phyloP scores from a whole-genome alignment of 2,888 invertebrate genomes.

The Drosophila setosimentum region DNA sequence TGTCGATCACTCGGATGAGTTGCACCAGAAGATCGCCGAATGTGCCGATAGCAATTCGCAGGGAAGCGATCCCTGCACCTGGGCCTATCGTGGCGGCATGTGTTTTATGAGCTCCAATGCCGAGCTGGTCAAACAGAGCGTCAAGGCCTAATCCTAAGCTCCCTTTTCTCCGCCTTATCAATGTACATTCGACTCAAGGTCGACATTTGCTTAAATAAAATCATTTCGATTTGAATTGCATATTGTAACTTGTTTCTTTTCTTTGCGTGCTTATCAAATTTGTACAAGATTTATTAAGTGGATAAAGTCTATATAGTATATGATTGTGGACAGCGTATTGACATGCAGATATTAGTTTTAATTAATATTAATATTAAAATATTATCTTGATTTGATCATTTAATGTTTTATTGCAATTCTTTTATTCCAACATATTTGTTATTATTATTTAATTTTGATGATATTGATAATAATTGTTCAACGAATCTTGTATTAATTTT shows the following conservation, averaged over 20 bases:
- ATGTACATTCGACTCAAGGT: constrained; percentile 13
- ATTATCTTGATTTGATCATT: neutral
- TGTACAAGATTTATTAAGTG: neutral
- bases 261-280: neutral
- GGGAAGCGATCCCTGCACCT: constrained; percentile 78
- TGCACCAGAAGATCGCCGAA: constrained; percentile 77
- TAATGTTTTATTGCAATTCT: neutral
- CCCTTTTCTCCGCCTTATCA: neutral
- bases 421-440: neutral
- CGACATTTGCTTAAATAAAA: constrained; percentile 11
- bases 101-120: constrained; percentile 82
- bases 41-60: constrained; percentile 82
- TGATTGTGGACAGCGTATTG: neutral
- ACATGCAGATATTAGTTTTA: neutral
- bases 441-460: neutral
- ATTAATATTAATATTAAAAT: too few species aligned
- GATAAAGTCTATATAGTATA: neutral
- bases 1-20: constrained; percentile 78
- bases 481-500: neutral
- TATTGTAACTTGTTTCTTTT: neutral
- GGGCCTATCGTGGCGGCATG: constrained; percentile 83
- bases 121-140: constrained; percentile 78
- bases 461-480: too few species aligned
- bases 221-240: neutral
- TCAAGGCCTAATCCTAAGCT: constrained; percentile 49